Percentiles rank a stretch among this genome's conserved stretches.
phyloP scores from a whole-genome alignment of 2,888 invertebrate genomes.

The Folsomia manolachei region DNA sequence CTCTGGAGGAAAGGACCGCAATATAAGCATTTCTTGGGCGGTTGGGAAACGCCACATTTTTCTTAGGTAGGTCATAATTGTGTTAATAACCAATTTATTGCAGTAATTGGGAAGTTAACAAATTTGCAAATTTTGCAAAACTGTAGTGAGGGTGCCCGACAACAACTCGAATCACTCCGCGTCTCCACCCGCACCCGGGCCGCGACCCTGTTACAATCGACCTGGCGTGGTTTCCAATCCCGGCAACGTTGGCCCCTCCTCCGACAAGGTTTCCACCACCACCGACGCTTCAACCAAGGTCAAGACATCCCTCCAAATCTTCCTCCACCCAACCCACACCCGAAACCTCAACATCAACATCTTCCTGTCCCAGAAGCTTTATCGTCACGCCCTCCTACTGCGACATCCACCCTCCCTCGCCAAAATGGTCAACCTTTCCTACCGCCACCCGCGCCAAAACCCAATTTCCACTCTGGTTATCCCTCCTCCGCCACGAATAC shows the following conservation, averaged over 20 bases:
- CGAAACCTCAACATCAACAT: not conserved
- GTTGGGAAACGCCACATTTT: constrained; percentile 90
- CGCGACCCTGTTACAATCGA: constrained; percentile 76
- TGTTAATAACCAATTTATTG: too few relatives aligned
- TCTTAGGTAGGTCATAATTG: constrained; percentile 59
- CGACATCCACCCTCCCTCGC: not conserved
- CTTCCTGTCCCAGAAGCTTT: not conserved
- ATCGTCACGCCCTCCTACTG: not conserved
- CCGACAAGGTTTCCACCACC: constrained; percentile 33
- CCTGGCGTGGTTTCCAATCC: constrained; percentile 73
- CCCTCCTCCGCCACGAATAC: not conserved
- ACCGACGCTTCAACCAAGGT: constrained; percentile 21
- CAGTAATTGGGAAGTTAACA: too few relatives aligned
- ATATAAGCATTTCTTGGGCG: constrained; percentile 78
- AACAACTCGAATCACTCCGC: constrained; percentile 80
- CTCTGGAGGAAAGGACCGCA: constrained; percentile 46
- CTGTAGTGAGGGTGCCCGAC: constrained; percentile 87
- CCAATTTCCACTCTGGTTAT: not conserved
- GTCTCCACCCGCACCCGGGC: constrained; percentile 73
- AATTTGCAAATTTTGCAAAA: too few relatives aligned
- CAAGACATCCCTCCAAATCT: constrained; percentile 24
- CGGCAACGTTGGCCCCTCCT: constrained; percentile 37
- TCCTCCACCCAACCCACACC: constrained; percentile 9
- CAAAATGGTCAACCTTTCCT: not conserved
- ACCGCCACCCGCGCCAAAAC: not conserved